These are phyloP conservation scores for Caiman crocodilus DNA, from an alignment of 2,797 vertebrate species.

Conservation along the genomic window DNA sequence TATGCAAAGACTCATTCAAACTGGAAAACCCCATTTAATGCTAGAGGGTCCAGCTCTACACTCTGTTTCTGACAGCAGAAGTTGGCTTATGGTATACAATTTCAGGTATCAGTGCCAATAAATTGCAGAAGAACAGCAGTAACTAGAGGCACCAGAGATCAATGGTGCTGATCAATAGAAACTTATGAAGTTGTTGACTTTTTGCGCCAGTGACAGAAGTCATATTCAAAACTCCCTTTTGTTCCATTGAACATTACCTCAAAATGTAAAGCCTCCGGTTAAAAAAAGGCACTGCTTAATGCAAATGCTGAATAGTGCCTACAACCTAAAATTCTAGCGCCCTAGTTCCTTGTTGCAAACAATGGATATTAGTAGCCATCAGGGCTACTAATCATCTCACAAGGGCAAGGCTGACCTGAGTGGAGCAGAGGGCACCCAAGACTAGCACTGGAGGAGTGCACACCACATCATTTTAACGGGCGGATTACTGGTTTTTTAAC, in stretches of 20 bases:
- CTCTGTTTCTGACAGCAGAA: neutral
- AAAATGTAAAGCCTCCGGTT: neutral
- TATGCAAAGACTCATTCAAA: neutral
- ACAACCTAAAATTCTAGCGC: neutral
- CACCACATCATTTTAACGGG: fast-evolving
- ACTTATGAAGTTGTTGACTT: neutral
- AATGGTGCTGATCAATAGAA: neutral
- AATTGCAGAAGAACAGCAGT: neutral
- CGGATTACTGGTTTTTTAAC: neutral
- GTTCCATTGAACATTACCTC: neutral
- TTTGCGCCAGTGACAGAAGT: neutral
- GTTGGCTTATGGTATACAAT: neutral
- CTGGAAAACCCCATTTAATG: neutral
- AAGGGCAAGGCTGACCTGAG: neutral
- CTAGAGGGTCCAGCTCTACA: neutral
- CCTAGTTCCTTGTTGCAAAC: neutral
- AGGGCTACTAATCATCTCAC: neutral
- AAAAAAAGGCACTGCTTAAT: neutral
- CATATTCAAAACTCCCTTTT: neutral
- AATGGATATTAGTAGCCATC: fast-evolving
- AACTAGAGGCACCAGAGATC: neutral
- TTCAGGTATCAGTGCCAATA: neutral
- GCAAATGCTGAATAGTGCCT: neutral
- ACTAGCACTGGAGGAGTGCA: fast-evolving
- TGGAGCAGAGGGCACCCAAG: neutral